Percentiles rank a stretch among this genome's conserved stretches.
These are phyloP conservation scores for Gymnoscopelus microlampas DNA, from an alignment of 2,797 vertebrate genomes.

Conservation along the genomic window DNA sequence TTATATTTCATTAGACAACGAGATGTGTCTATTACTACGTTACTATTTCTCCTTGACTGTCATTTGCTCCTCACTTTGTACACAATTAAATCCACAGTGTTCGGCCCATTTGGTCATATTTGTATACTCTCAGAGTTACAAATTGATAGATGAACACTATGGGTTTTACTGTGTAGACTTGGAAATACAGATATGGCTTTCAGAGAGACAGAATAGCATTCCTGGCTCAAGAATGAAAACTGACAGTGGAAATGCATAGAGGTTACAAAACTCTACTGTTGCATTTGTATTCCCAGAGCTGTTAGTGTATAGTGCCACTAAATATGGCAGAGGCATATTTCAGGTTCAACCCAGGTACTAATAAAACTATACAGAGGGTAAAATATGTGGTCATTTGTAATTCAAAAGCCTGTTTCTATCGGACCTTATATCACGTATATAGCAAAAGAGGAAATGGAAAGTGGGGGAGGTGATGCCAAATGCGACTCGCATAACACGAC, in stretches of 20 bases:
- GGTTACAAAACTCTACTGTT: neutral
- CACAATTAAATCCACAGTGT: neutral
- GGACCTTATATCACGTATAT: neutral
- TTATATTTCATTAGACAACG: conserved; percentile 66
- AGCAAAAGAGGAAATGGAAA: conserved; percentile 6
- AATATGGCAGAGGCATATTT: conserved; percentile 12
- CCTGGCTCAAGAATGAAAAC: neutral
- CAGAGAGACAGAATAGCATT: neutral
- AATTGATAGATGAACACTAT: no score
- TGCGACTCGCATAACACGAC: neutral
- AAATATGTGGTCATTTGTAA: conserved; percentile 13
- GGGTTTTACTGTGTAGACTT: no score
- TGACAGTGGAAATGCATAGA: neutral
- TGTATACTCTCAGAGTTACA: no score
- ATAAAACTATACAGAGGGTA: neutral
- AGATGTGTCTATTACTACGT: conserved; percentile 54
- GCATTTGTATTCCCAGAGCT: conserved; percentile 9
- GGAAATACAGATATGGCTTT: neutral
- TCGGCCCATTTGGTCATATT: no score
- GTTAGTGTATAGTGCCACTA: neutral
- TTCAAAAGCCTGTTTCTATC: neutral
- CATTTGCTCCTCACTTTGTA: neutral
- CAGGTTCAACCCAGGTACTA: conserved; percentile 4
- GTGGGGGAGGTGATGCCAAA: neutral
- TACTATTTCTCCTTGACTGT: conserved; percentile 7